phyloP scores from a whole-genome alignment of 2,797 vertebrate genomes.

The Pterois miles region DNA sequence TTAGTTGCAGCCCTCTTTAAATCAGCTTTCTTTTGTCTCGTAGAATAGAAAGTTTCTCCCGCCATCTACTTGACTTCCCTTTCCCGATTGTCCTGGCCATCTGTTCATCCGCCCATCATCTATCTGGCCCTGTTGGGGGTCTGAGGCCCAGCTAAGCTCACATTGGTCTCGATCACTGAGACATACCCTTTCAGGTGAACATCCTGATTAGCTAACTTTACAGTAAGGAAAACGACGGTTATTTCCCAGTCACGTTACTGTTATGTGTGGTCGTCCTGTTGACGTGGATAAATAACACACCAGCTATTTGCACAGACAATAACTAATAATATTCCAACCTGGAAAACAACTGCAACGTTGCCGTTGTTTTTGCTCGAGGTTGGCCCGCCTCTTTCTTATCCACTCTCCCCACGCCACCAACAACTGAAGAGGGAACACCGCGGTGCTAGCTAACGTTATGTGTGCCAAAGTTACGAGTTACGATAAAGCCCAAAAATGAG shows the following conservation, averaged over 20 bases:
- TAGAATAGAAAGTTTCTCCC: background rate
- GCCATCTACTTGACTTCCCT: background rate
- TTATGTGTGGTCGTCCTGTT: background rate
- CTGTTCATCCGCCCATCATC: background rate
- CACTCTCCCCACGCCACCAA: too few relatives aligned
- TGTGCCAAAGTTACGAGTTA: background rate
- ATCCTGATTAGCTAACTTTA: background rate
- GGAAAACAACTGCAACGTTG: background rate
- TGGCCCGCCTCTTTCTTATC: background rate
- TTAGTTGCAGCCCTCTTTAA: background rate
- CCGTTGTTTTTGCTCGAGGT: background rate
- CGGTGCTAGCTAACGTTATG: background rate
- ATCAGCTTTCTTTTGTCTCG: background rate
- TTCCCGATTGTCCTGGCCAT: background rate
- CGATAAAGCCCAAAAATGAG: background rate
- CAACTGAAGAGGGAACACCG: background rate
- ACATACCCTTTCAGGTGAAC: too few relatives aligned
- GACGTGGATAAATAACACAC: background rate
- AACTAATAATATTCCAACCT: background rate
- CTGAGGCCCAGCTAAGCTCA: background rate
- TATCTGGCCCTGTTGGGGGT: fast-evolving
- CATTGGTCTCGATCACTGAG: background rate
- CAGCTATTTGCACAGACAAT: background rate
- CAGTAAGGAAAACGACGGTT: background rate
- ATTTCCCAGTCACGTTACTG: background rate